Percentiles rank a stretch among this genome's conserved stretches.
Evolutionary conservation across 2,888 invertebrate species (phyloP).

Genomic region (Stenchaetothrips biformis): DNA sequence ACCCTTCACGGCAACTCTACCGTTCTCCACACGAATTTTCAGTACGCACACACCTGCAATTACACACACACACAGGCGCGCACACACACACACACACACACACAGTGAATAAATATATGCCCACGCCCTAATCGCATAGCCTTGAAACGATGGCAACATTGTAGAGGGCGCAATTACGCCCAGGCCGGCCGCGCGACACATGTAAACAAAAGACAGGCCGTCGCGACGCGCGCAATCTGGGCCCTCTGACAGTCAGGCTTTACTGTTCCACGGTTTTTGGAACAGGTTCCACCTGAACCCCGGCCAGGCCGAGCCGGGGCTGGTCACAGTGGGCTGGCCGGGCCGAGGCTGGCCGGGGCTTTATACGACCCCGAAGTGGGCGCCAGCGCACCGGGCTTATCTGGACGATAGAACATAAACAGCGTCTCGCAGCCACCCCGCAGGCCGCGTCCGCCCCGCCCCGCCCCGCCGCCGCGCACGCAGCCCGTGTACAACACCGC

Average conservation of each 20-base stretch:
- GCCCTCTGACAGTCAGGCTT: not conserved
- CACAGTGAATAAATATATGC: too few species aligned
- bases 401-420: conserved; percentile 19
- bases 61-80: too few species aligned
- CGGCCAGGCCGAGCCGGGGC: too few species aligned
- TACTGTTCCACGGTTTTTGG: conserved; percentile 13
- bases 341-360: not conserved
- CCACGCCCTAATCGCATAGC: not conserved
- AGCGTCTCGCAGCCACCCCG: not conserved
- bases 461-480: not conserved
- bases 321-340: too few species aligned
- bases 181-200: not conserved
- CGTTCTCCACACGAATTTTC: too few species aligned
- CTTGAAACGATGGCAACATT: not conserved
- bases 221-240: not conserved
- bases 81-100: not conserved
- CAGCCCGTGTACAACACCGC: not conserved
- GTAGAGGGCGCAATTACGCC: not conserved
- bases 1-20: not conserved
- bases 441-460: not conserved
- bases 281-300: conserved; percentile 7
- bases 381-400: not conserved
- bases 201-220: conserved; percentile 9
- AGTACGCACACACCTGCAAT: too few species aligned
- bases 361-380: not conserved